Conservation (phyloP, 2,797 vertebrate genomes). For the Lepilemur ruficaudatus region DNA sequence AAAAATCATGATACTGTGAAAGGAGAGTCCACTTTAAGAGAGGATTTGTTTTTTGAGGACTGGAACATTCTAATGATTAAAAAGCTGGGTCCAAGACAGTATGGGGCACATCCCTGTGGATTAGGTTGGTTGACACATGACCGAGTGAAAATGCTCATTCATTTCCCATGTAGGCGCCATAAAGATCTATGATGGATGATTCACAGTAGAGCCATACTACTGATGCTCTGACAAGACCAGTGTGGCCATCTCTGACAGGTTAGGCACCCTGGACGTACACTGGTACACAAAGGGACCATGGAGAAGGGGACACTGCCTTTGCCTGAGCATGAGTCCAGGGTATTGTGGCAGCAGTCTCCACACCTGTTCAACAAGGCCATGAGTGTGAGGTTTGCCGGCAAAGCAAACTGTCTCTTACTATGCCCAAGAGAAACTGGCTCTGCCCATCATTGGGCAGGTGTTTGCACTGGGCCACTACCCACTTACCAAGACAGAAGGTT, state of each 20-base stretch:
- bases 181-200: neutral
- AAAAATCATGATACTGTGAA: conserved; percentile 34
- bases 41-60: conserved; percentile 32
- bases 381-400: neutral
- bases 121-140: neutral
- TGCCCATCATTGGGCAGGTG: neutral
- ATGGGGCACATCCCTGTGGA: neutral
- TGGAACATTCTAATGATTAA: conserved; percentile 35
- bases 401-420: neutral
- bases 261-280: neutral
- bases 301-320: neutral
- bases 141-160: conserved; percentile 13
- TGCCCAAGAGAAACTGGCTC: neutral
- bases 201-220: neutral
- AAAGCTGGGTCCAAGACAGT: neutral
- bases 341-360: neutral
- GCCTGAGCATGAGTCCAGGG: neutral
- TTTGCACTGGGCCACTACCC: neutral
- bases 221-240: neutral
- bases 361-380: neutral
- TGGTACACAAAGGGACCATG: neutral
- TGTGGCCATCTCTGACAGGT: neutral
- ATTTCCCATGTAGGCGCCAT: neutral
- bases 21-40: conserved; percentile 23
- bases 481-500: conserved; percentile 60